Percentiles rank a stretch among this genome's conserved stretches.
phyloP scores from a whole-genome alignment of 2,888 invertebrate species.

The Muscina levida region DNA sequence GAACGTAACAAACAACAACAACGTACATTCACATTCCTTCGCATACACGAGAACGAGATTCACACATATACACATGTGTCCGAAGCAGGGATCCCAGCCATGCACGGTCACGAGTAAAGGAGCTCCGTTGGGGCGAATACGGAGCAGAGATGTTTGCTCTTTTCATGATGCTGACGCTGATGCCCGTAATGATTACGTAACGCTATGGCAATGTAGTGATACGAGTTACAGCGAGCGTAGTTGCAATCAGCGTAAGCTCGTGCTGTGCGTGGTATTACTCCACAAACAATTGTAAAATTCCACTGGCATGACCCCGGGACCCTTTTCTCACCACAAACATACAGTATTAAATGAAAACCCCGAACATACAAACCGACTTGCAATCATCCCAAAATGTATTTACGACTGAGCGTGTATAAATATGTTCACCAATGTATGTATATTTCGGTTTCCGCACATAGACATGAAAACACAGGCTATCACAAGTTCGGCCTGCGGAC shows the following conservation, averaged over 20 bases:
- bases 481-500: no score
- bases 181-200: constrained; percentile 44
- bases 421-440: constrained; percentile 15
- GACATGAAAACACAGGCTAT: no score
- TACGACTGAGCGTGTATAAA: constrained; percentile 10
- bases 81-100: constrained; percentile 11
- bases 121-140: constrained; percentile 29
- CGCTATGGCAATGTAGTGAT: constrained; percentile 39
- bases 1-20: constrained; percentile 55
- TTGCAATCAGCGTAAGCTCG: constrained; percentile 53
- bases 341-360: constrained; percentile 54
- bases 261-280: constrained; percentile 49
- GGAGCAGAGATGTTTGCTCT: constrained; percentile 57
- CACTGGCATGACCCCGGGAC: constrained; percentile 59
- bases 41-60: background rate
- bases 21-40: constrained; percentile 28
- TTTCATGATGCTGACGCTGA: constrained; percentile 40
- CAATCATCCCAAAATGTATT: constrained; percentile 13
- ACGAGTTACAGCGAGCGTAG: constrained; percentile 20
- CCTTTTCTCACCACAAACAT: constrained; percentile 50
- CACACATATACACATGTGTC: background rate
- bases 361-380: constrained; percentile 17
- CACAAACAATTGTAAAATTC: constrained; percentile 62
- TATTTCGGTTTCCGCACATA: background rate
- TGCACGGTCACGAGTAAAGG: constrained; percentile 40